Evolutionary conservation across 2,113 vertebrate genomes (phyloP), one percentile per base, ranked within the genome.

Genomic region (Murina feae): DNA sequence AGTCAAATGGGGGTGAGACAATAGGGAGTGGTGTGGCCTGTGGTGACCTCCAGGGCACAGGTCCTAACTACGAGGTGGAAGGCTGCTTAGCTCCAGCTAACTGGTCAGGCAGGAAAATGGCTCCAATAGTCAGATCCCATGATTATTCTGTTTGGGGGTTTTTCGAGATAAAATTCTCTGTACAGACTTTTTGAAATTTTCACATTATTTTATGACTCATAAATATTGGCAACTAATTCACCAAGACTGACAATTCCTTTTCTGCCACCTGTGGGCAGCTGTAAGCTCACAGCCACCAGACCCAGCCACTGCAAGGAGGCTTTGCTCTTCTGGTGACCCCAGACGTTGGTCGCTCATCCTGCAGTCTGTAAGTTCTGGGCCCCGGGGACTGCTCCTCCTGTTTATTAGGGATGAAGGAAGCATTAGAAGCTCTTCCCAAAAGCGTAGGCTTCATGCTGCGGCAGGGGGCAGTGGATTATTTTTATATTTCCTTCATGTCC

Each of bases 41-140:
- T 2, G 25, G 86, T 0, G 0, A 30, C 18, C 53, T 71, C 17
- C 60, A 68, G 66, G 17, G 9, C 14, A 6, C 4, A 1, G 0
- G 58, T 65, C 42, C 8, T 4, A 9, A 21, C 20, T 10, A 13
- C 10, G 23, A 9, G 16, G 32, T 3, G 9, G 53, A 39, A 17
- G 5, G 9, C 12, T 17, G 14, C 18, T 53, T 44, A 21, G 28
- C 42, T 49, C 13, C 49, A 12, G 42, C 28, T 8, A 5, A 35
- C 1, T 4, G 14, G 9, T 28, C 49, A 4, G 6, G 1, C 3
- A 10, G 18, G 28, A 51, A 35, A 9, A 1, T 2, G 13, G 76
- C 20, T 32, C 28, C 11, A 32, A 9, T 9, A 8, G 47, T 1
- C 58, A 68, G 37, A 44, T 21, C 25, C 32, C 53, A 17, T 7